Percentiles rank a stretch among this genome's conserved stretches.
Conservation (phyloP, 2,797 vertebrate species). For the Neostethus bicornis region DNA sequence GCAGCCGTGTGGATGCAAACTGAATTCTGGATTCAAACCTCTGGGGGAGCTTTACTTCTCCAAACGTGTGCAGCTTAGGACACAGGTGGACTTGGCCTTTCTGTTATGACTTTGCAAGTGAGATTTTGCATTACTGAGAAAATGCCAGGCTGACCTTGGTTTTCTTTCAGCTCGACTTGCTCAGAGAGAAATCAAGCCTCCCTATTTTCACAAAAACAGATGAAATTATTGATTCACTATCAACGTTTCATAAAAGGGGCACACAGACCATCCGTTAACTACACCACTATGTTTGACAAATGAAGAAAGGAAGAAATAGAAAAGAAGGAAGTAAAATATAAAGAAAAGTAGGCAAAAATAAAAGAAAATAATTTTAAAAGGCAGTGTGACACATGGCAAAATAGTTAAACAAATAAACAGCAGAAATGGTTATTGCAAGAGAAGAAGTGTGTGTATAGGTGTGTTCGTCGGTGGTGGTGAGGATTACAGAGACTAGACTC, state of each 20-base stretch:
- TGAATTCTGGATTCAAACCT: slow-evolving; percentile 36
- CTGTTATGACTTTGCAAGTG: slow-evolving; percentile 19
- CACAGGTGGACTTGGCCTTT: slow-evolving; percentile 38
- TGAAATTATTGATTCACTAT: slow-evolving; percentile 66
- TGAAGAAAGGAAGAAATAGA: slow-evolving; percentile 18
- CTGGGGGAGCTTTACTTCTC: slow-evolving; percentile 19
- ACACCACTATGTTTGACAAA: slow-evolving; percentile 27
- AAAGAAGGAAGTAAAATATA: slow-evolving; percentile 25
- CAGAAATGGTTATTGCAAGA: slow-evolving; percentile 35
- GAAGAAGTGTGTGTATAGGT: no score
- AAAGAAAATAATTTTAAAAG: slow-evolving; percentile 15
- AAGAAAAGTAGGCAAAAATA: slow-evolving; percentile 16
- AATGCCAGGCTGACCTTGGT: slow-evolving; percentile 32
- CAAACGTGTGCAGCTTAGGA: slow-evolving; percentile 22
- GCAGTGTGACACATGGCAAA: slow-evolving; percentile 15
- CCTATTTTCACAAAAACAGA: slow-evolving; percentile 39
- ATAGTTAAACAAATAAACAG: slow-evolving; percentile 9
- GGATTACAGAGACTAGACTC: slow-evolving; percentile 14
- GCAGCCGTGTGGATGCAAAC: slow-evolving; percentile 22
- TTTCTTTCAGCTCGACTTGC: slow-evolving; percentile 19
- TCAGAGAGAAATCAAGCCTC: slow-evolving; percentile 12
- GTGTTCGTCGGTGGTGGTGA: slow-evolving; percentile 4
- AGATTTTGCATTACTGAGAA: slow-evolving; percentile 10
- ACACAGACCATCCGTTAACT: slow-evolving; percentile 22
- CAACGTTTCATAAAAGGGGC: slow-evolving; percentile 34